Percentiles rank a stretch among this genome's conserved stretches.
These are phyloP conservation scores for Itoplectis maculator DNA, from an alignment of 2,888 invertebrate genomes.

Conservation along the genomic window DNA sequence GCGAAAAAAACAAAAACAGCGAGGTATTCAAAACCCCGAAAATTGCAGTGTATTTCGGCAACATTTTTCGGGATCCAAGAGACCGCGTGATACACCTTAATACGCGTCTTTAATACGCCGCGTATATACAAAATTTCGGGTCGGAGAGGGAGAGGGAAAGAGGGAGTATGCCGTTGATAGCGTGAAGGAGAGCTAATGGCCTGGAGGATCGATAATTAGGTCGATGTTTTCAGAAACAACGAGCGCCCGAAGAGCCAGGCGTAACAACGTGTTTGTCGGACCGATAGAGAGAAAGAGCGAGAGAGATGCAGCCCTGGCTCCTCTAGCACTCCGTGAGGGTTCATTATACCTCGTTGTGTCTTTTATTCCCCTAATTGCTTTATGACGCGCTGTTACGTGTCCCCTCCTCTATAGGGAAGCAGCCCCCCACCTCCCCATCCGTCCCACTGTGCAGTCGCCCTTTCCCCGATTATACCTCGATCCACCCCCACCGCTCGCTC, in stretches of 20 bases:
- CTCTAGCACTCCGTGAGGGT: slow-evolving; percentile 67
- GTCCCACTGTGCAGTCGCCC: slow-evolving; percentile 36
- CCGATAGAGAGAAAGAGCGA: neutral
- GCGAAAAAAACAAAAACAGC: too few relatives aligned
- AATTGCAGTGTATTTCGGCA: too few relatives aligned
- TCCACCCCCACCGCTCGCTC: slow-evolving; percentile 26
- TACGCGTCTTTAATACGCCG: too few relatives aligned
- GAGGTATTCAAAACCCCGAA: too few relatives aligned
- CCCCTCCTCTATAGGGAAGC: slow-evolving; percentile 9
- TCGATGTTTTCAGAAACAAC: slow-evolving; percentile 63
- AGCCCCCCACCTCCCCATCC: slow-evolving; percentile 16
- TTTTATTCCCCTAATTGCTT: slow-evolving; percentile 74
- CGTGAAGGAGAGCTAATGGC: slow-evolving; percentile 32
- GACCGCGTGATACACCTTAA: too few relatives aligned
- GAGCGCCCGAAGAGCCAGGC: slow-evolving; percentile 36
- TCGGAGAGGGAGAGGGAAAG: neutral
- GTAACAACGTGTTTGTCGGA: slow-evolving; percentile 12
- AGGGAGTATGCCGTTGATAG: too few relatives aligned
- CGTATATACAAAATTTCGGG: neutral
- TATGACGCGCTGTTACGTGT: slow-evolving; percentile 70
- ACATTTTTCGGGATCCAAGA: too few relatives aligned
- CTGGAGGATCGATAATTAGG: slow-evolving; percentile 66
- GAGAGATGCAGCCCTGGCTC: slow-evolving; percentile 31
- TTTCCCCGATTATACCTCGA: slow-evolving; percentile 44
- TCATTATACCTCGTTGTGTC: slow-evolving; percentile 72